phyloP scores from a whole-genome alignment of 1,140 invertebrate genomes.

The Drosophila repletoides region DNA sequence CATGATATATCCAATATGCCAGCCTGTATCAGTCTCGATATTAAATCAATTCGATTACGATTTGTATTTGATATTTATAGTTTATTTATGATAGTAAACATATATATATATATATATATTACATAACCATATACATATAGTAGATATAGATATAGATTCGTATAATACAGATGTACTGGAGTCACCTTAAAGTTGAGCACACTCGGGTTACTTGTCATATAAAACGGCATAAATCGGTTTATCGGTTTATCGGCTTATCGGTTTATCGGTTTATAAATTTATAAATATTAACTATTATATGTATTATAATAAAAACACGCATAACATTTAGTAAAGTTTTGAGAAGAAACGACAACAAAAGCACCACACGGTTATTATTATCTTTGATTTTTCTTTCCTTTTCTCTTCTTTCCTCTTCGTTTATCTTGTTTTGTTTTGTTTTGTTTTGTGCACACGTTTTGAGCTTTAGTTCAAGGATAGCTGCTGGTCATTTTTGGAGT shows the following conservation, averaged over 20 bases:
- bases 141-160: constrained; percentile 44
- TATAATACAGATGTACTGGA: constrained; percentile 58
- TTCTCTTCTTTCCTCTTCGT: constrained; percentile 1
- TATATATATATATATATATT: constrained; percentile 39
- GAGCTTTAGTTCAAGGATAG: constrained; percentile 41
- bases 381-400: not conserved
- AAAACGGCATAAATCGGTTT: no score
- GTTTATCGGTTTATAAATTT: no score
- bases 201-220: constrained; percentile 35
- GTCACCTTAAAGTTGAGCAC: constrained; percentile 54
- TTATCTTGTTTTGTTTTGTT: constrained; percentile 40
- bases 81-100: constrained; percentile 50
- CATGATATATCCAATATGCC: no score
- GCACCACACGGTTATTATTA: constrained; percentile 24
- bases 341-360: constrained; percentile 20
- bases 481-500: constrained; percentile 25
- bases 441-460: constrained; percentile 67
- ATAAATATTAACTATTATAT: constrained; percentile 20
- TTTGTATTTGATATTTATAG: no score
- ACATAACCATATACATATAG: no score
- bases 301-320: constrained; percentile 43
- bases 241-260: no score
- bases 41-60: no score
- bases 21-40: no score
- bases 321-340: constrained; percentile 26